A percentile compares a stretch with the other conserved stretches of the same genome.
These are phyloP conservation scores for Struthio camelus DNA, from an alignment of 2,113 vertebrate species.

Conservation along the genomic window DNA sequence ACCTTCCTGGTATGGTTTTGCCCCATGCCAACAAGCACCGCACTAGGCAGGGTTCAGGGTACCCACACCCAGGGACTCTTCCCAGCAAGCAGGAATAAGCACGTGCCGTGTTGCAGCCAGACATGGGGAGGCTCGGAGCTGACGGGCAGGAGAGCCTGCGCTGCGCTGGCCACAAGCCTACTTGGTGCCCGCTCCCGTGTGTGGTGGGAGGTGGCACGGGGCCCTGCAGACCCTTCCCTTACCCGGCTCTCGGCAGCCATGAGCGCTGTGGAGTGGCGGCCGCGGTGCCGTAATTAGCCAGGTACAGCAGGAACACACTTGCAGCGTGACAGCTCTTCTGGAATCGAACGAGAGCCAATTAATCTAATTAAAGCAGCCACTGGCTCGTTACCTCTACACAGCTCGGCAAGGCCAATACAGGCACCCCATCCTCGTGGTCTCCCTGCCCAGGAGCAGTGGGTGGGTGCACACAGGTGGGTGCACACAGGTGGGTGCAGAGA, in stretches of 20 bases:
- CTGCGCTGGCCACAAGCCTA: too few species aligned
- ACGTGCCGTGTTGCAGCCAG: neutral
- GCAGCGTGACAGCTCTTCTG: constrained; percentile 50
- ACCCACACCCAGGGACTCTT: neutral
- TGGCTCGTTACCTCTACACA: neutral
- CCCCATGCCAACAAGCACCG: neutral
- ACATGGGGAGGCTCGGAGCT: too few species aligned
- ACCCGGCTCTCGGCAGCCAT: neutral
- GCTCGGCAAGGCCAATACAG: neutral
- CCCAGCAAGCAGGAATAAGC: neutral
- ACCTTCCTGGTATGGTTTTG: neutral
- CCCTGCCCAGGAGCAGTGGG: neutral
- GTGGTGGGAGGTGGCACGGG: too few species aligned
- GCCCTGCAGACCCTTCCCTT: neutral
- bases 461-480: fast-evolving
- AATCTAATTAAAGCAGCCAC: constrained; percentile 46
- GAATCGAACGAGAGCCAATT: constrained; percentile 60
- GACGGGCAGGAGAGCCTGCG: neutral
- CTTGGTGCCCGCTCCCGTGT: neutral
- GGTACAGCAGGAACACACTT: constrained; percentile 44
- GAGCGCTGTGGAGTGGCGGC: neutral
- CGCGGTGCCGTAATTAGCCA: constrained; percentile 5
- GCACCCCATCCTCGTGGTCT: fast-evolving
- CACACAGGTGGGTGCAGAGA: fast-evolving
- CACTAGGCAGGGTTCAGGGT: neutral